Percentiles rank a stretch among this genome's conserved stretches.
phyloP scores from a whole-genome alignment of 2,797 vertebrate genomes.

The Trematomus bernacchii region DNA sequence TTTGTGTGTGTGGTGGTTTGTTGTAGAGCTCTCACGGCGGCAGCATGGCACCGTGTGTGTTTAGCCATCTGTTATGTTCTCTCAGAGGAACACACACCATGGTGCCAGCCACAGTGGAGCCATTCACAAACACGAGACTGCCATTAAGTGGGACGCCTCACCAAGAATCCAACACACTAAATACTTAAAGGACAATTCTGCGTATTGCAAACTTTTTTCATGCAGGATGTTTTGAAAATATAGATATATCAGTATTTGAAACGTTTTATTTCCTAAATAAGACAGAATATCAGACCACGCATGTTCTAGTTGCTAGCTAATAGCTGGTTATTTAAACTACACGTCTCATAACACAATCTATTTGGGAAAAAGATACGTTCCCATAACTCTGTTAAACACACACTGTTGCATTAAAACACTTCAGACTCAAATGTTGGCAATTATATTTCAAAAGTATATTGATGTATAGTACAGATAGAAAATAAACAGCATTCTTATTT shows the following conservation, averaged over 20 bases:
- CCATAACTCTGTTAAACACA: neutral
- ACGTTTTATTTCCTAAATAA: neutral
- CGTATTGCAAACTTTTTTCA: conserved; percentile 4
- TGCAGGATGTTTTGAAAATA: conserved; percentile 2
- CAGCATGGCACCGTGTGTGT: conserved; percentile 76
- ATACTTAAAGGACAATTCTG: conserved; percentile 27
- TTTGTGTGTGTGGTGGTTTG: conserved; percentile 51
- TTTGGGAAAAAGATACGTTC: neutral
- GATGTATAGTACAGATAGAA: neutral
- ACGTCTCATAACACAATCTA: neutral
- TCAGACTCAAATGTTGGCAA: neutral
- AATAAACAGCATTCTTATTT: neutral
- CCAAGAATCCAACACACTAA: conserved; percentile 19
- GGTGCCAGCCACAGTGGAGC: conserved; percentile 64
- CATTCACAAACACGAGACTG: conserved; percentile 79
- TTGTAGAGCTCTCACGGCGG: conserved; percentile 75
- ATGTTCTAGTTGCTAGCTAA: neutral
- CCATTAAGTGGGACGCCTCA: conserved; percentile 48
- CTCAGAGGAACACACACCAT: conserved; percentile 78
- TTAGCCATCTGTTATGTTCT: conserved; percentile 87
- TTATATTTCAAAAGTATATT: neutral
- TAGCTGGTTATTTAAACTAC: neutral
- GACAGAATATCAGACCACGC: neutral
- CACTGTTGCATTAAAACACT: neutral
- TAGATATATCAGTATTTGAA: neutral